Conservation (phyloP, 2,888 invertebrate genomes). For the Hirtodrosophila cameraria region DNA sequence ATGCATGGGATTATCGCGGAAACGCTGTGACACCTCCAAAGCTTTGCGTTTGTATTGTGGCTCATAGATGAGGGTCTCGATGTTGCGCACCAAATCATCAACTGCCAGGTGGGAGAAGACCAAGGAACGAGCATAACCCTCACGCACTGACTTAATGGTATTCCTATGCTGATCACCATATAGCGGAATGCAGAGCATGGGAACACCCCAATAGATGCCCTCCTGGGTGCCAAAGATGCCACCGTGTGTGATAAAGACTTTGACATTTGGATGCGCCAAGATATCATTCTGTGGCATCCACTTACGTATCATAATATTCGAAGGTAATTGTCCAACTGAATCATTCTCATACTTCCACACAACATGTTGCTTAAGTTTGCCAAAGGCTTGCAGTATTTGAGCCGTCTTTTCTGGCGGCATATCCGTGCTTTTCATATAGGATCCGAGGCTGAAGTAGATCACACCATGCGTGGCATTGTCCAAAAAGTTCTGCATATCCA, state of each 20-base stretch:
- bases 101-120: slow-evolving; percentile 81
- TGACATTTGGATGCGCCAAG: slow-evolving; percentile 84
- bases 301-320: slow-evolving; percentile 84
- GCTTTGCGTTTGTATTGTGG: slow-evolving; percentile 83
- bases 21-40: slow-evolving; percentile 84
- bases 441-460: slow-evolving; percentile 85
- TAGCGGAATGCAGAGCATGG: slow-evolving; percentile 84
- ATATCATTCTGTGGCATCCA: slow-evolving; percentile 86
- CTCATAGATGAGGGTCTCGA: slow-evolving; percentile 82
- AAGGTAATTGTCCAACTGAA: slow-evolving; percentile 81
- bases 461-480: slow-evolving; percentile 84
- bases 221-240: slow-evolving; percentile 84
- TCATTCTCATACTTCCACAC: slow-evolving; percentile 85
- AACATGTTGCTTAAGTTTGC: slow-evolving; percentile 84
- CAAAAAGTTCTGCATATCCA: slow-evolving; percentile 81
- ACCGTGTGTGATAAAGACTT: slow-evolving; percentile 84
- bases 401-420: slow-evolving; percentile 83
- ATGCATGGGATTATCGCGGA: slow-evolving; percentile 85
- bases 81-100: slow-evolving; percentile 77
- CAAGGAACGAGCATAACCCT: slow-evolving; percentile 83
- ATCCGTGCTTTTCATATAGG: slow-evolving; percentile 83
- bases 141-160: slow-evolving; percentile 80
- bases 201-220: slow-evolving; percentile 83
- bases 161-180: slow-evolving; percentile 85
- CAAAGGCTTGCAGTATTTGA: slow-evolving; percentile 84